Evolutionary conservation across 1,140 invertebrate genomes (phyloP).

Genomic region (Lepeophtheirus salmonis): DNA sequence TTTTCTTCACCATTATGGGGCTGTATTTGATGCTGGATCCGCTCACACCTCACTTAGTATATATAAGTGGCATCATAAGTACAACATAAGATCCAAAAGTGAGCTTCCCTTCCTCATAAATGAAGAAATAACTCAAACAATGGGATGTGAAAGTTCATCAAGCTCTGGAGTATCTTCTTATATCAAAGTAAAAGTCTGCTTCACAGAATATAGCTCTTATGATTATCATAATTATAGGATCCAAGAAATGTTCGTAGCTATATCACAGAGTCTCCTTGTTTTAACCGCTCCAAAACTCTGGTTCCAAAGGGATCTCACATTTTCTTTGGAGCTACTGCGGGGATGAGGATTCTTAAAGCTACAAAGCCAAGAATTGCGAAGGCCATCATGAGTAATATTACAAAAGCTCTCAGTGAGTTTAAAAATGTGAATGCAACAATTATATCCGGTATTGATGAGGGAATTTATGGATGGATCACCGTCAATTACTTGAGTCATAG

Average conservation of each 20-base stretch:
- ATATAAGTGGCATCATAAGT: background rate
- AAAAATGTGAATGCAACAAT: background rate
- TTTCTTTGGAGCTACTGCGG: background rate
- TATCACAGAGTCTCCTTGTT: background rate
- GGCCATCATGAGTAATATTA: background rate
- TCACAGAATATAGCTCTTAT: background rate
- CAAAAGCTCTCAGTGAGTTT: background rate
- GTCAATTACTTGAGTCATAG: background rate
- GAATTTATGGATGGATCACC: background rate
- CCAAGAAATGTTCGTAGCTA: background rate
- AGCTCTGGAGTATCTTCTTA: background rate
- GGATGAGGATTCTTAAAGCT: background rate
- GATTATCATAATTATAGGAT: background rate
- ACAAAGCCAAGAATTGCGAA: background rate
- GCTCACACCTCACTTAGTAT: background rate
- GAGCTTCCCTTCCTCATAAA: background rate
- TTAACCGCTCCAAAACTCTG: background rate
- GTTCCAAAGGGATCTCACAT: background rate
- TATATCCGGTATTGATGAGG: background rate
- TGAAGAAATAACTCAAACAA: background rate
- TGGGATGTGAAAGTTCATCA: background rate
- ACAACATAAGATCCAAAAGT: no score
- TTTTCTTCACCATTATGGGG: background rate
- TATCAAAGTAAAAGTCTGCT: background rate
- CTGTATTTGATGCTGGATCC: background rate